Base-by-base conservation (phyloP, 35 echinoderm and acorn worm species). In the Anneissia japonica region DNA sequence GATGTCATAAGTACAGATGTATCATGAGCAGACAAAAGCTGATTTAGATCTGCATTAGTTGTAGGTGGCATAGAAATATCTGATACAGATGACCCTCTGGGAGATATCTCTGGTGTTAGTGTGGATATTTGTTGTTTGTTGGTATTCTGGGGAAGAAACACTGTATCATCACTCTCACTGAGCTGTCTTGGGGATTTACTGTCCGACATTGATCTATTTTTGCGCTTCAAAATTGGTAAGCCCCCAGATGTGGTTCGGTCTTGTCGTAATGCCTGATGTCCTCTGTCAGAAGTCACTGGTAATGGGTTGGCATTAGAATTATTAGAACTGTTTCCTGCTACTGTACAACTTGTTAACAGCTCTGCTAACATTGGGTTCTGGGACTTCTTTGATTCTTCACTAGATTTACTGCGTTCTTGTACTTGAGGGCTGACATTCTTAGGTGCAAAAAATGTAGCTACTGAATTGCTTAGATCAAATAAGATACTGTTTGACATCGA, bases 281-380 rank as follows among this genome's bases (percentile, higher is more conserved):
- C 38, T 81, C 37, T 39, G 1, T 64, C 51, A 64, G 51, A 64
- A 16, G 51, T 64, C 32, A 74, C 85, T 35, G 78, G 87, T 79
- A 89, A 91, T 34, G 75, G 82, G 5, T 80, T 76, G 23, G 84
- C 76, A 84, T 82, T 46, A 21, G 87, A 28, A 28, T 77, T 38
- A 6, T 79, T 29, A 39, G 93, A 41, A 85, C 79, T 78, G 10
- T 79, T 80, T 73, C 76, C 87, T 34, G 75, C 38, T 56, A 36
- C 33, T 31, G 77, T 89, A 23, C 85, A 82, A 73, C 82, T 92
- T 85, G 90, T 87, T 37, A 99, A 76, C 37, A 99, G 77, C 46
- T 89, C 91, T 43, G 90, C 87, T 33, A 99, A 77, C 96, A 99
- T 99, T n/a, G 92, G 96, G 82, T 99, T 99, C 75, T 93, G 89